A percentile compares a stretch with the other conserved stretches of the same genome.
Evolutionary conservation across 2,888 invertebrate genomes (phyloP).

Genomic region (Punctoribates punctum): DNA sequence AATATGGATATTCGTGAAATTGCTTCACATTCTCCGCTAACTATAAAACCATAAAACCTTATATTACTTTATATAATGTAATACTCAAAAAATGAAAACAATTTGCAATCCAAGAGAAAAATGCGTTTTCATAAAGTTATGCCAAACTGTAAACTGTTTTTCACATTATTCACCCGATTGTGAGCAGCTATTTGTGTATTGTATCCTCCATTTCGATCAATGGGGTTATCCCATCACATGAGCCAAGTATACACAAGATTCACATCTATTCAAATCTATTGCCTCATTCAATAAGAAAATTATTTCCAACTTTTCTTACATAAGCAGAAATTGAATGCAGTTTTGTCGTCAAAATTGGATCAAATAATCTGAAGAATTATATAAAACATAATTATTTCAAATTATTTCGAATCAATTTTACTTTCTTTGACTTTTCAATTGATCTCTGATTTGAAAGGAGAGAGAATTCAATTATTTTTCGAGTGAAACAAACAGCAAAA

Average conservation of each 20-base stretch:
- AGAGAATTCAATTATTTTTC: constrained; percentile 26
- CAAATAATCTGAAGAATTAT: constrained; percentile 5
- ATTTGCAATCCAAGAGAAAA: constrained; percentile 19
- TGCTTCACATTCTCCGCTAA: not conserved
- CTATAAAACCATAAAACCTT: constrained; percentile 7
- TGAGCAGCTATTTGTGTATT: not conserved
- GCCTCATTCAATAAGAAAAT: constrained; percentile 3
- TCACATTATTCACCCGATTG: constrained; percentile 15
- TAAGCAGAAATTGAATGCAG: not conserved
- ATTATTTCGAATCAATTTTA: constrained; percentile 1
- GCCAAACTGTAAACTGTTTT: not conserved
- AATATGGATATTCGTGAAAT: constrained; percentile 26
- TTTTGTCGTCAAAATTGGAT: not conserved
- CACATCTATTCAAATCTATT: not conserved
- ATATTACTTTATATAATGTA: constrained; percentile 7
- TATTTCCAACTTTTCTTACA: not conserved
- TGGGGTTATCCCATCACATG: not conserved
- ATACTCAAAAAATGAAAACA: constrained; percentile 26
- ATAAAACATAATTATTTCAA: not conserved
- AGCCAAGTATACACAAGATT: not conserved
- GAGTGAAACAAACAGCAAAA: constrained; percentile 20
- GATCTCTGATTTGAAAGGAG: not conserved
- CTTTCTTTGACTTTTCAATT: not conserved
- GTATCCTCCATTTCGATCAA: not conserved
- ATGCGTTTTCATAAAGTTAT: constrained; percentile 10